Percentiles rank a stretch among this genome's conserved stretches.
phyloP scores from a whole-genome alignment of 2,888 invertebrate species.

The Acrobasis consociella region DNA sequence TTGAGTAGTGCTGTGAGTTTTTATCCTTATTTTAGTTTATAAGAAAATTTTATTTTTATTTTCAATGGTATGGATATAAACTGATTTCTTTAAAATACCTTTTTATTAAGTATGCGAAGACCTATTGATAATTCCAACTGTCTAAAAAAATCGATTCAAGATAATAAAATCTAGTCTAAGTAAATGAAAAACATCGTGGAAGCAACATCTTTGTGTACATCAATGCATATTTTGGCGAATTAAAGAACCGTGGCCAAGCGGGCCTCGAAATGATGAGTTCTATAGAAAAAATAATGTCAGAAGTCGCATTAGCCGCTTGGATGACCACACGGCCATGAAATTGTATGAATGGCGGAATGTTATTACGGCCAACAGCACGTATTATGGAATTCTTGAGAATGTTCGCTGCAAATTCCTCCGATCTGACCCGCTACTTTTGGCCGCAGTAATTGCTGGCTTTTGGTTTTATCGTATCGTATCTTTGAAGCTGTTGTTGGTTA shows the following conservation, averaged over 20 bases:
- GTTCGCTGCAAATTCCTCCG: slow-evolving; percentile 12
- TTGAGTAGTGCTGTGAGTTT: too few species aligned
- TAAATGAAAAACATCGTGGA: too few species aligned
- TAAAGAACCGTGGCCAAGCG: background rate
- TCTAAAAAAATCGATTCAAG: too few species aligned
- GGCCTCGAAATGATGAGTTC: slow-evolving; percentile 14
- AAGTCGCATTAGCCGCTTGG: slow-evolving; percentile 28
- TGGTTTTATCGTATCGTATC: background rate
- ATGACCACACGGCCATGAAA: slow-evolving; percentile 39
- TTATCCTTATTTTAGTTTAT: too few species aligned
- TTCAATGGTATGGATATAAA: too few species aligned
- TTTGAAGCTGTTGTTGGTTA: slow-evolving; percentile 5
- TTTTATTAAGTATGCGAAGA: too few species aligned
- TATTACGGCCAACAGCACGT: slow-evolving; percentile 18
- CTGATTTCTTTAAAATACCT: too few species aligned
- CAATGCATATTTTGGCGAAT: slow-evolving; percentile 8
- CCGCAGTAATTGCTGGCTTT: background rate
- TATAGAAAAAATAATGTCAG: slow-evolving; percentile 25
- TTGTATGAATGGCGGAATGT: slow-evolving; percentile 35
- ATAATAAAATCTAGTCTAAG: too few species aligned
- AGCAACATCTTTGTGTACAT: background rate
- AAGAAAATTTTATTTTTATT: too few species aligned
- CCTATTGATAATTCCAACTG: too few species aligned
- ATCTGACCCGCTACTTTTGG: slow-evolving; percentile 3
- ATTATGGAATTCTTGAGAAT: slow-evolving; percentile 13